A percentile compares a stretch with the other conserved stretches of the same genome.
Conservation (phyloP, 2,797 vertebrate species). For the Meriones psammophilus region DNA sequence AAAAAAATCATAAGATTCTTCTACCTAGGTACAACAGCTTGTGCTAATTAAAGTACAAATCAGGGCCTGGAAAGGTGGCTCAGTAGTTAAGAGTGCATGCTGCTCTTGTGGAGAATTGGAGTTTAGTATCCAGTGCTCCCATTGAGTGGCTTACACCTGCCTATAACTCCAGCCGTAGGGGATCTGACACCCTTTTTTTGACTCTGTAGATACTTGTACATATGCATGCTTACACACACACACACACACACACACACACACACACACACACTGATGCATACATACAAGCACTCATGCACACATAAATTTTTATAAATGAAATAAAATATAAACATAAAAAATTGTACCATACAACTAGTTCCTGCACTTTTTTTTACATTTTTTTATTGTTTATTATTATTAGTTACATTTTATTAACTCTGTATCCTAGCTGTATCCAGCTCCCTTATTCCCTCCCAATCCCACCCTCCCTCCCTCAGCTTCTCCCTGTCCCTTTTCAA, state of each 20-base stretch:
- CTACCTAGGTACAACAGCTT: background rate
- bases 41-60: background rate
- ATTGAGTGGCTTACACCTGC: background rate
- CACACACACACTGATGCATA: no score
- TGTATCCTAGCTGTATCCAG: no score
- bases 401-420: no score
- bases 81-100: background rate
- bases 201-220: background rate
- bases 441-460: no score
- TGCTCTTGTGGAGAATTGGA: background rate
- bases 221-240: background rate
- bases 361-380: no score
- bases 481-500: no score
- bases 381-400: no score
- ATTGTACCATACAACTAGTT: background rate
- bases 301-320: background rate
- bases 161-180: background rate
- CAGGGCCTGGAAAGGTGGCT: background rate
- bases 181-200: background rate
- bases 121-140: background rate
- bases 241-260: no score
- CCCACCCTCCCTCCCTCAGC: no score
- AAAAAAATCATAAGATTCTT: no score
- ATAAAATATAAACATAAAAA: background rate
- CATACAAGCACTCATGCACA: background rate